Percentiles rank a stretch among this genome's conserved stretches.
phyloP scores from a whole-genome alignment of 2,888 invertebrate species.

The Tanytarsus gracilentus region DNA sequence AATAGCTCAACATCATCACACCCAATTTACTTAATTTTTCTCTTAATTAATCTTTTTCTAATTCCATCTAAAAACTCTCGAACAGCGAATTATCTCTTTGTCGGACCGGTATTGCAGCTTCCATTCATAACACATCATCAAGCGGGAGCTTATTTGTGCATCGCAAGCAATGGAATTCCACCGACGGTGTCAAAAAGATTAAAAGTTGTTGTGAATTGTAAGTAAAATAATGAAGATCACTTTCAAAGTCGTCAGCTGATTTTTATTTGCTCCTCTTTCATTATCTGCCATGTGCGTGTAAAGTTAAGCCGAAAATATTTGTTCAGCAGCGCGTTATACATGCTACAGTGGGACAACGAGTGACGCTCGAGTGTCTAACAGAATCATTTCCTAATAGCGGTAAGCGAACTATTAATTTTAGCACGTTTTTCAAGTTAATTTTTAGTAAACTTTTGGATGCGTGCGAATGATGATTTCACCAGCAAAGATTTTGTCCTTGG shows the following conservation, averaged over 20 bases:
- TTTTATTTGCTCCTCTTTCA: background rate
- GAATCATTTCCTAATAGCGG: conserved; percentile 41
- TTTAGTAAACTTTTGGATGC: conserved; percentile 38
- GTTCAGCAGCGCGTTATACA: conserved; percentile 40
- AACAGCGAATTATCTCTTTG: conserved; percentile 36
- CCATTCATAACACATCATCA: conserved; percentile 14
- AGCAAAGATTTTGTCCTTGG: conserved; percentile 36
- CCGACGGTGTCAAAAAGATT: conserved; percentile 43
- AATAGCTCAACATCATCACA: no score
- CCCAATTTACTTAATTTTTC: no score
- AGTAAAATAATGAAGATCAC: conserved; percentile 23
- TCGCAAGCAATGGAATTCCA: conserved; percentile 39
- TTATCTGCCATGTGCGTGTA: no score
- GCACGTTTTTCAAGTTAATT: background rate
- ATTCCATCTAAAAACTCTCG: no score
- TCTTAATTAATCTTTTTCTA: no score
- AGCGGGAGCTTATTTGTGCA: conserved; percentile 33
- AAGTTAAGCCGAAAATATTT: conserved; percentile 41
- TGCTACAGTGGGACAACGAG: conserved; percentile 39
- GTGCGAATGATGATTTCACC: conserved; percentile 32
- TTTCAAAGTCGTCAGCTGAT: background rate
- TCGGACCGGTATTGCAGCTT: conserved; percentile 32
- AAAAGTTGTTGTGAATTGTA: conserved; percentile 41
- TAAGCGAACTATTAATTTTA: conserved; percentile 29
- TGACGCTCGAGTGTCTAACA: conserved; percentile 40